Evolutionary conservation across 2,113 vertebrate genomes (phyloP).

Genomic region (Leptobrachium leishanense): DNA sequence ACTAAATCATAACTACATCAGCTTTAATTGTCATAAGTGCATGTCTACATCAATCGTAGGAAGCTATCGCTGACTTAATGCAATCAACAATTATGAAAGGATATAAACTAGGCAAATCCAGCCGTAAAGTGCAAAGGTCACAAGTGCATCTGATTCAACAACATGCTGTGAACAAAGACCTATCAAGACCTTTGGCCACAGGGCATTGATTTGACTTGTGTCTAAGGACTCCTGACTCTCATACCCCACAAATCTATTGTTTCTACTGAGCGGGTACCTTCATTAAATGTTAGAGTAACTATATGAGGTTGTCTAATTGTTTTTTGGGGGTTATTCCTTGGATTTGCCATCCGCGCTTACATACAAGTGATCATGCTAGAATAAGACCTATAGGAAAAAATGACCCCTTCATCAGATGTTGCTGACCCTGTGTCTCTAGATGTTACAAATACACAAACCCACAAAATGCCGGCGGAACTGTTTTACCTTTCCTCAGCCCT

Average conservation of each 20-base stretch:
- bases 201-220: slow-evolving; percentile 61
- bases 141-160: slow-evolving; percentile 55
- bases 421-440: too few relatives aligned
- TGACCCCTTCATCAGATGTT: too few relatives aligned
- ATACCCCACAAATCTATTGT: slow-evolving; percentile 70
- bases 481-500: too few relatives aligned
- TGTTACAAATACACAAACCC: too few relatives aligned
- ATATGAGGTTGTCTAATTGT: background rate
- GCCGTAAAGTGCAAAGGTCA: slow-evolving; percentile 54
- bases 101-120: slow-evolving; percentile 56
- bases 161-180: slow-evolving; percentile 63
- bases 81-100: slow-evolving; percentile 67
- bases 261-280: slow-evolving; percentile 1
- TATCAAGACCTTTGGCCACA: slow-evolving; percentile 71
- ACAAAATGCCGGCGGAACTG: too few relatives aligned
- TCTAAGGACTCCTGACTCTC: slow-evolving; percentile 67
- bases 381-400: too few relatives aligned
- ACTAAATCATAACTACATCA: slow-evolving; percentile 15
- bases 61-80: slow-evolving; percentile 58
- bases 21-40: slow-evolving; percentile 33
- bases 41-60: slow-evolving; percentile 35
- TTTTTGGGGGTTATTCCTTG: background rate
- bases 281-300: background rate
- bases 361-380: too few relatives aligned
- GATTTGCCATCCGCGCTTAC: too few relatives aligned